These are phyloP conservation scores for Nycticebus coucang DNA, from an alignment of 2,113 vertebrate genomes.

Conservation along the genomic window DNA sequence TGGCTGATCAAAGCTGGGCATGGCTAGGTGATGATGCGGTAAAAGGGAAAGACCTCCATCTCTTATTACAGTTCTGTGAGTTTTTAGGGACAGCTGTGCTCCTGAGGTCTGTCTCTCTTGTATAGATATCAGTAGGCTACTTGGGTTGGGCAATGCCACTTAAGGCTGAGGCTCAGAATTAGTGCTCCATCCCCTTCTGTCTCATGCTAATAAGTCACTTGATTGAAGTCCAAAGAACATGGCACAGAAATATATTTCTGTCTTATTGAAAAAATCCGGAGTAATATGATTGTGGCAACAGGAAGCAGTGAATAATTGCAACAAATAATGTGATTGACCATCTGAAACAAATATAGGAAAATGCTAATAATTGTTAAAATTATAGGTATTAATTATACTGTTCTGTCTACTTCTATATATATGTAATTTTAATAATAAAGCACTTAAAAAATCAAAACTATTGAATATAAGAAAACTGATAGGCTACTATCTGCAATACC, in stretches of 20 bases:
- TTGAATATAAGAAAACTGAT: not conserved
- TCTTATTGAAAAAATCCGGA: not conserved
- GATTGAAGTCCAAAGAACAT: not conserved
- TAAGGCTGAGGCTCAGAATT: not conserved
- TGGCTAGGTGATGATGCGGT: fast-evolving
- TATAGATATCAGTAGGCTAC: not conserved
- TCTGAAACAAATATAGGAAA: not conserved
- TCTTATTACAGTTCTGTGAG: not conserved
- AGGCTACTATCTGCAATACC: not conserved
- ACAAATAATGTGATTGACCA: not conserved
- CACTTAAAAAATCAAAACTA: not conserved
- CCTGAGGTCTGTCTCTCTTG: not conserved
- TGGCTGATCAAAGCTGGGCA: not conserved
- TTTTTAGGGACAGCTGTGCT: not conserved
- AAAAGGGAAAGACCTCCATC: too few species aligned
- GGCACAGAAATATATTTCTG: not conserved
- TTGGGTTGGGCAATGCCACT: not conserved
- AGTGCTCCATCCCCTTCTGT: not conserved
- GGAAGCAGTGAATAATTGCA: not conserved
- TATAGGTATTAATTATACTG: not conserved
- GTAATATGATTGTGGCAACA: not conserved
- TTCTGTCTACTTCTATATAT: not conserved
- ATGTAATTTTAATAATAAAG: not conserved
- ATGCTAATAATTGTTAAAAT: not conserved
- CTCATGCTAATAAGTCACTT: not conserved